Evolutionary conservation across 2,113 vertebrate genomes (phyloP), one percentile per base, ranked within the genome.

Genomic region (Alosa alosa): DNA sequence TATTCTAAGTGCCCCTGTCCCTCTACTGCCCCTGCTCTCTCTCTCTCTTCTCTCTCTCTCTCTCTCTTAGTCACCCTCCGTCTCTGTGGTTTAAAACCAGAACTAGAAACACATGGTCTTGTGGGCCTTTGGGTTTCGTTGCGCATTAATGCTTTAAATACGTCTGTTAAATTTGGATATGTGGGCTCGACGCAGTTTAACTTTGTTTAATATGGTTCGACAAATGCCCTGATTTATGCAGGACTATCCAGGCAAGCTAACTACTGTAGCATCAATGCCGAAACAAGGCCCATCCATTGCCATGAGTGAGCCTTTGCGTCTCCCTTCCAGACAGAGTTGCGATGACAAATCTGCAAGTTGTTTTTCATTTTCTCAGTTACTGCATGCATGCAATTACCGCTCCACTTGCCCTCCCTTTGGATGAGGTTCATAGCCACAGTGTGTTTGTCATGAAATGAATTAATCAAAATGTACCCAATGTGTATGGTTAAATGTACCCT

Each of bases 361-460:
- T 89, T 87, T 88, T 91, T 87, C 83, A 84, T 92, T 92, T 89
- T 92, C 88, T 94, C 90, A 90, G 90, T 91, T 89, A 87, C 86
- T 83, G 90, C 90, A 83, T 84, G 92, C 88, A 82, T 88, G 91
- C 88, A 93, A 91, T 92, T 90, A 92, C 88, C 85, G 84, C 81
- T 87, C 64, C 83, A 81, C 84, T 88, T 87, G 84, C 50, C 87
- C 85, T 89, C 90, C 90, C 90, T 90, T 91, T 92, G 91, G 92
- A 91, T 36, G 44, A 55, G 52, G 83, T 88, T 93, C 89, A 90
- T 46, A 92, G 86, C 90, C 88, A 15, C 92, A 90, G 85, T 90
- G 86, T 88, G 86, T 92, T 92, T 89, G 89, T 90, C 91, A 93
- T 88, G 90, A 91, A 90, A 93, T 87, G 85, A 90, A 93, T 92